phyloP scores from a whole-genome alignment of 35 echinoderm and acorn worm species.

The Ophioderma brevispina region DNA sequence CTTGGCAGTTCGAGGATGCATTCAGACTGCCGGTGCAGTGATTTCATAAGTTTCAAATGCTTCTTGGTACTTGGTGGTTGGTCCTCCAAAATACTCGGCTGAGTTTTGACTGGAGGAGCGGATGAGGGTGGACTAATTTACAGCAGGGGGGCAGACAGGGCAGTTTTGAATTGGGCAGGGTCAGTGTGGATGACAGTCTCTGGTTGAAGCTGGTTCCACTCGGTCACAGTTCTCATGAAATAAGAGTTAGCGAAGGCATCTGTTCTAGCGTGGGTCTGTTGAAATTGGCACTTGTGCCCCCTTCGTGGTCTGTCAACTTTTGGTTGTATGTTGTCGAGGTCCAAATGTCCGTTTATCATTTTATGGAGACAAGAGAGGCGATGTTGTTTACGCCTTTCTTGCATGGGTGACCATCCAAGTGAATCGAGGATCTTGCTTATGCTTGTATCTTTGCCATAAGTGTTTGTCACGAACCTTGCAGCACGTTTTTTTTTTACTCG shows the following conservation, averaged over 20 bases:
- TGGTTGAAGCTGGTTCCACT: background rate
- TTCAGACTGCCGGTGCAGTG: too few relatives aligned
- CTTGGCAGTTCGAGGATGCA: too few relatives aligned
- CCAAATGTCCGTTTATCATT: slow-evolving; percentile 26
- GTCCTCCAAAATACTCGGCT: background rate
- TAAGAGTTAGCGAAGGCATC: background rate
- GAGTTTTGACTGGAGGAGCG: slow-evolving; percentile 1
- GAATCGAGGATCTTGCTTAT: background rate
- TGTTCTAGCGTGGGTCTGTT: background rate
- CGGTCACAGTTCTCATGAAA: background rate
- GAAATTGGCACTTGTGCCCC: background rate
- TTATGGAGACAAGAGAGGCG: slow-evolving; percentile 7
- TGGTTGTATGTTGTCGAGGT: background rate
- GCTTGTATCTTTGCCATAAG: slow-evolving; percentile 2
- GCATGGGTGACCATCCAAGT: background rate
- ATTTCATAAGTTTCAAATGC: too few relatives aligned
- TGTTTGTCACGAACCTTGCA: slow-evolving; percentile 32
- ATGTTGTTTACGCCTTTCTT: background rate
- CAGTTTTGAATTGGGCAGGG: background rate
- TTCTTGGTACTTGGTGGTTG: background rate
- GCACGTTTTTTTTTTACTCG: background rate
- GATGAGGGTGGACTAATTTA: background rate
- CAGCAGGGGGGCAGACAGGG: background rate
- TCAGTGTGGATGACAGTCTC: background rate
- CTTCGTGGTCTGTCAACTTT: background rate